Percentiles rank a stretch among this genome's conserved stretches.
phyloP scores from a whole-genome alignment of 2,797 vertebrate species.

The Sebastes hubbsi region DNA sequence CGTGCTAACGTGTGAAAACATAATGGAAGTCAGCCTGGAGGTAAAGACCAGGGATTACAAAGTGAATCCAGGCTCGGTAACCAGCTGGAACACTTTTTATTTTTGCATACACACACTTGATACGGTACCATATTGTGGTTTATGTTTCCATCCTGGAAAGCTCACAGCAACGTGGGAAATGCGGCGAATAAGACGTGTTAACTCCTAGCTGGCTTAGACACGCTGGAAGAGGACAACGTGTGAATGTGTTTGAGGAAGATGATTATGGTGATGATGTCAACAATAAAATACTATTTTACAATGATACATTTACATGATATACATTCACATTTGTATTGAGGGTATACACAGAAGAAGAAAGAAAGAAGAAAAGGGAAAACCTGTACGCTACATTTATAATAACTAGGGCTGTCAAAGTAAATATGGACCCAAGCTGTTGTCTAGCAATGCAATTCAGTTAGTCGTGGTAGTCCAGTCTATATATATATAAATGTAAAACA shows the following conservation, averaged over 20 bases:
- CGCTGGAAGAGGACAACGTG: background rate
- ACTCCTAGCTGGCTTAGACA: background rate
- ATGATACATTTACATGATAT: background rate
- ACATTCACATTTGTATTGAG: background rate
- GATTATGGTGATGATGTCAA: background rate
- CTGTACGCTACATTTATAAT: no score
- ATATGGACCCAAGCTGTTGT: no score
- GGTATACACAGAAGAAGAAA: background rate
- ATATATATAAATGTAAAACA: no score
- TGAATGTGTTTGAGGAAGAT: background rate
- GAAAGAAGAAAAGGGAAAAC: no score
- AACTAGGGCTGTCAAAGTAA: no score
- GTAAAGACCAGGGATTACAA: constrained; percentile 61
- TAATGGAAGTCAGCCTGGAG: constrained; percentile 57
- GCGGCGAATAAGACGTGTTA: constrained; percentile 23
- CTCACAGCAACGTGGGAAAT: constrained; percentile 45
- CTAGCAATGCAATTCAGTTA: no score
- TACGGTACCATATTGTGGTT: constrained; percentile 40
- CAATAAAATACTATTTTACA: background rate
- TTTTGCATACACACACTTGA: constrained; percentile 47
- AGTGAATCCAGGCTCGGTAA: constrained; percentile 61
- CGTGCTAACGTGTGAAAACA: constrained; percentile 68
- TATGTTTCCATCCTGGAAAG: constrained; percentile 43
- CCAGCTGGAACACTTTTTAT: constrained; percentile 64
- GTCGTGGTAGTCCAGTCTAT: no score